Base-by-base conservation (phyloP, 2,888 invertebrate genomes). In the Rosalia funebris region DNA sequence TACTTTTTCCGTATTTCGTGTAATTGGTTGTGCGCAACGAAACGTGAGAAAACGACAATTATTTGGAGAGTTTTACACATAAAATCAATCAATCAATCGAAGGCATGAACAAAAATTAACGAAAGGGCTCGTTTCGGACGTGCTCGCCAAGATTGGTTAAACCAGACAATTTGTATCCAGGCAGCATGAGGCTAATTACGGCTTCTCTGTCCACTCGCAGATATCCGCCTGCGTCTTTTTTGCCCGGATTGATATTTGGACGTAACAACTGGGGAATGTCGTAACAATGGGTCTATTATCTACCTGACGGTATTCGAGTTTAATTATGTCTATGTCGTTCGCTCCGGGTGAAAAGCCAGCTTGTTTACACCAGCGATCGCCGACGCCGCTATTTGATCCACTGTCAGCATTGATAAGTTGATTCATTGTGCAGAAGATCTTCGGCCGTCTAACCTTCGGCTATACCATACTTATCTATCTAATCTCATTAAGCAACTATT, bases 221-320 rank as follows among this genome's bases (percentile, higher is more conserved):
- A 19, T 37, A 25, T 45, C 36, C 31, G 50, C 42, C 48, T 42
- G 48, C 44, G 25, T 48, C 17, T 42, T 45, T 53, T 57, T 57
- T 54, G 50, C 57, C 46, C 63, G 66, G 67, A 70, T 71, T 72
- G 76, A 77, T 76, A 77, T 77, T 77, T 71, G 76, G 75, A 71
- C 72, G 72, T 75, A 76, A 75, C 75, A 75, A 71, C 70, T 74
- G 67, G 68, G 65, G 78, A 78, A 79, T 77, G 78, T 74, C 77
- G 76, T 76, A 78, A 79, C 79, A 79, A 79, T 79, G 77, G 79
- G 77, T 79, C 79, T 79, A 79, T 79, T 79, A 79, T 78, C 75
- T 78, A 77, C 77, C 76, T 77, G 78, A 77, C 72, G 76, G 77
- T 71, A 79, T 78, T 75, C 75, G 71, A 68, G 69, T 76, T 70